Evolutionary conservation across 2,888 invertebrate genomes (phyloP).

Genomic region (Petrolisthes manimaculis): DNA sequence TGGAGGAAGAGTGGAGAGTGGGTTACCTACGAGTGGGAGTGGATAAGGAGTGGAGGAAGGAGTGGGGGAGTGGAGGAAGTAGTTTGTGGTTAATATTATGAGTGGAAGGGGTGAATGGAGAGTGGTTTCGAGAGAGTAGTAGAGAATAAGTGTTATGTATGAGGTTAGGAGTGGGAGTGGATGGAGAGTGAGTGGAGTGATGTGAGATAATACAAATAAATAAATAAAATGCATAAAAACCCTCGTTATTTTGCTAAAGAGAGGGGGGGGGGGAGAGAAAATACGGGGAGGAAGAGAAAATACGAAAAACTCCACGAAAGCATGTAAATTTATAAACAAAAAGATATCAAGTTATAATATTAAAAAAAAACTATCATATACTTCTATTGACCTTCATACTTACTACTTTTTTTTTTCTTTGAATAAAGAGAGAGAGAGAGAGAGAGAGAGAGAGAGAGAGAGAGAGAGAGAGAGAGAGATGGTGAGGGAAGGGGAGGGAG

Average conservation of each 20-base stretch:
- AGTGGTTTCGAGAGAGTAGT: background rate
- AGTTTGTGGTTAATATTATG: background rate
- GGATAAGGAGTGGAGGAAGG: background rate
- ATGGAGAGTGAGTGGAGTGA: background rate
- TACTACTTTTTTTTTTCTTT: no score
- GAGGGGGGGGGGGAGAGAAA: background rate
- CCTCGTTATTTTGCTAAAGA: background rate
- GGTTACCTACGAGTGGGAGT: background rate
- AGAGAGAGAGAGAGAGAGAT: background rate
- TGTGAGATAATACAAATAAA: background rate
- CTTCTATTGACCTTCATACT: no score
- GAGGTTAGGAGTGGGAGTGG: background rate
- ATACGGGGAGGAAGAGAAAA: no score
- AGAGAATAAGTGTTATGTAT: no score
- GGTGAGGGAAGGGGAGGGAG: background rate
- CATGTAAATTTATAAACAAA: background rate
- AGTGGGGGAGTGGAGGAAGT: background rate
- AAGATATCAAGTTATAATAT: no score
- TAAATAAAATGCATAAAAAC: background rate
- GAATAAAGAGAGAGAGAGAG: background rate
- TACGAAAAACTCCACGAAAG: constrained; percentile 6
- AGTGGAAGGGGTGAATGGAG: background rate
- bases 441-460: background rate
- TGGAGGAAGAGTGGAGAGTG: background rate
- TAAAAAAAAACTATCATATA: no score